Percentiles rank a stretch among this genome's conserved stretches.
Evolutionary conservation across 2,113 vertebrate species (phyloP).

Genomic region (Mobula hypostoma): DNA sequence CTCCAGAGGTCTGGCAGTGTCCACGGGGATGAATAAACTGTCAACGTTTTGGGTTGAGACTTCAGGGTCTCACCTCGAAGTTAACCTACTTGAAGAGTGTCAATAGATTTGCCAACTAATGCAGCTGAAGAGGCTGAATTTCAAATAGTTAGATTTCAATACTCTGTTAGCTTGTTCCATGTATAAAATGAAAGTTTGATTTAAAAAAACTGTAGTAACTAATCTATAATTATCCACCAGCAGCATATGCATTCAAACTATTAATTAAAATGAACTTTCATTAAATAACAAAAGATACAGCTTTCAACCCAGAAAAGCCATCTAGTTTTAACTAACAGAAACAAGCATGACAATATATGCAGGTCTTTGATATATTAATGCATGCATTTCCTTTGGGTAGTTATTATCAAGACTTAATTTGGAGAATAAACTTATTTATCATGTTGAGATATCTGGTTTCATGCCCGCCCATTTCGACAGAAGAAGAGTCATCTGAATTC

Average conservation of each 20-base stretch:
- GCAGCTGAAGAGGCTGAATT: neutral
- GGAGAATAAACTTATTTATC: neutral
- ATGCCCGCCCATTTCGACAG: neutral
- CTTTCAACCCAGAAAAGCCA: neutral
- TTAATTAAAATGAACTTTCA: neutral
- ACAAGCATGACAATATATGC: neutral
- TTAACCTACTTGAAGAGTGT: no score
- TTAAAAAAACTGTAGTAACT: neutral
- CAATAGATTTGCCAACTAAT: neutral
- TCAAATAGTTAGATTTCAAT: neutral
- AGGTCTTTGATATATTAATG: neutral
- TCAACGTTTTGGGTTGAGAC: no score
- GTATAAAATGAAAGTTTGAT: neutral
- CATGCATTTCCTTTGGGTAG: neutral
- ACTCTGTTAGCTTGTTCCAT: neutral
- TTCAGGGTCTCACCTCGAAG: neutral
- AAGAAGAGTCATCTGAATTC: neutral
- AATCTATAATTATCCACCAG: conserved; percentile 1
- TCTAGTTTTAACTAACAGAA: neutral
- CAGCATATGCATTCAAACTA: neutral
- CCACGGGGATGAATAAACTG: no score
- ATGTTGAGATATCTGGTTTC: neutral
- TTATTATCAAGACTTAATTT: neutral
- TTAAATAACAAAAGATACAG: neutral
- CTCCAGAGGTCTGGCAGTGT: no score